Evolutionary conservation across 1,140 invertebrate species (phyloP).

Genomic region (Nebria ingens): DNA sequence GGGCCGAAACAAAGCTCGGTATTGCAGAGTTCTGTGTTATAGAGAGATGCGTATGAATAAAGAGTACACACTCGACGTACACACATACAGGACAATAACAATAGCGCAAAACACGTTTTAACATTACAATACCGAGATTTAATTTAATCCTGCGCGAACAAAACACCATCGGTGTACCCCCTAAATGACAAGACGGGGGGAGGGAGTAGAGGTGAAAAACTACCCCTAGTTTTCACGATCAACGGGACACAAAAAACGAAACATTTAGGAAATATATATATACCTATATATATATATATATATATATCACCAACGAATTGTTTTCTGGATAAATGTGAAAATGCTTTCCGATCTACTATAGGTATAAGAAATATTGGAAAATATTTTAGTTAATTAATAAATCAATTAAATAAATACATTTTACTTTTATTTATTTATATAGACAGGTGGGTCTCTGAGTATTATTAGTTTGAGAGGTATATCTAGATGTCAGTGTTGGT

Average conservation of each 20-base stretch:
- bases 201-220: background rate
- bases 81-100: slow-evolving; percentile 16
- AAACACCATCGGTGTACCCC: slow-evolving; percentile 21
- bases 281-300: too few species aligned
- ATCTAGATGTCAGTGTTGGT: background rate
- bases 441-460: too few species aligned
- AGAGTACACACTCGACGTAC: background rate
- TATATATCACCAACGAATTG: too few species aligned
- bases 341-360: too few species aligned
- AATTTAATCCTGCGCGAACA: slow-evolving; percentile 26
- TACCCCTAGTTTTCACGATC: background rate
- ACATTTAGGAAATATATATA: too few species aligned
- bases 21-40: too few species aligned
- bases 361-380: too few species aligned
- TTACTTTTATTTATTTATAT: too few species aligned
- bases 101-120: slow-evolving; percentile 27
- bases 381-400: too few species aligned
- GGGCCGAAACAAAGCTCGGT: background rate
- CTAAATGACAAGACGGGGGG: background rate
- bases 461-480: background rate
- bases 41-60: background rate
- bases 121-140: slow-evolving; percentile 26
- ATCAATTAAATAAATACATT: too few species aligned
- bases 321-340: too few species aligned
- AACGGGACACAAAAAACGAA: too few species aligned